Base-by-base conservation (phyloP, 2,797 vertebrate species). In the Eurystomus glaucurus region DNA sequence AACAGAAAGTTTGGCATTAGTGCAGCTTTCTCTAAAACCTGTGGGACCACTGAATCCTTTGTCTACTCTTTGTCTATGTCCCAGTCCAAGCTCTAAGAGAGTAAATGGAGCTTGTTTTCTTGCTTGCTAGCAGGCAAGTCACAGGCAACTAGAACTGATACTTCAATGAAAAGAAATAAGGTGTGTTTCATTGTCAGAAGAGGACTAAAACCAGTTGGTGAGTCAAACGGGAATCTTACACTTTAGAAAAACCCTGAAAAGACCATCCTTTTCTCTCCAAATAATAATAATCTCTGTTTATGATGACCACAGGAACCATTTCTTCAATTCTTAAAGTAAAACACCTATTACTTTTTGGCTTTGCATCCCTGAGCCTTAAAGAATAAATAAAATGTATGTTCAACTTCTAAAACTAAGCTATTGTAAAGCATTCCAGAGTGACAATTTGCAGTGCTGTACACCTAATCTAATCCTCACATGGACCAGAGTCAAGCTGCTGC, bases 21-120 rank as follows among this genome's bases (percentile, higher is more conserved):
- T 20, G 69, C n/a, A 88, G 55, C n/a, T 75, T 94, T 83, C 45
- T 85, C 22, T 65, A 69, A 95, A 95, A 94, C 57, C 29, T 52
- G 17, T 75, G 54, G 20, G n/a, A 80, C 60, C 66, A 61, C 28
- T 68, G 48, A 72, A 55, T 64, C 14, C 54, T 92, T 90, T 93
- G 31, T 79, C 43, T 83, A 6, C 79, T 81, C 5, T 65, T 90
- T 80, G 10, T 29, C 72, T 78, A 46, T n/a, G 58, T 57, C 61
- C 46, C 29, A 84, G 28, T 22, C 54, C 69, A 78, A 85, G 19
- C 26, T 78, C 41, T 50, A 39, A 33, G n/a, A 33, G 6, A 78
- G 82, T 19, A 72, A 85, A 81, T 26, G 6, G 29, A 13, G 18
- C 86, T 95, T 93, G 41, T 93, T 94, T 86, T 90, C 54, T 54